A percentile compares a stretch with the other conserved stretches of the same genome.
Evolutionary conservation across 2,113 vertebrate genomes (phyloP).

Genomic region (Mus pahari): DNA sequence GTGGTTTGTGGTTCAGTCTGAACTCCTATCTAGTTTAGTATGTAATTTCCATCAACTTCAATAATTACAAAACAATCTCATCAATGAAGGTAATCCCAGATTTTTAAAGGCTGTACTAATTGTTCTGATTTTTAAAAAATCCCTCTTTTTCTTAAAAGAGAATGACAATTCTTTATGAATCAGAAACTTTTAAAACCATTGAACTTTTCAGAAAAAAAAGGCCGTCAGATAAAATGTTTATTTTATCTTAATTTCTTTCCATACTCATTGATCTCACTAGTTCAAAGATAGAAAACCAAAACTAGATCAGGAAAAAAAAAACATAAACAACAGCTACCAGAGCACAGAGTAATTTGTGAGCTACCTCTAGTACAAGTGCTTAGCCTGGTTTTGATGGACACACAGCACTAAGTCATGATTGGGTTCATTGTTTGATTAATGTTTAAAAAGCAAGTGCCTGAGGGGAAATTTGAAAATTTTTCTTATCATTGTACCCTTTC

Average conservation of each 20-base stretch:
- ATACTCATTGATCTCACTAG: conserved; percentile 30
- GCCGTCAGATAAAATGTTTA: conserved; percentile 69
- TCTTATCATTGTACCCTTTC: conserved; percentile 68
- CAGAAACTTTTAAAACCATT: conserved; percentile 71
- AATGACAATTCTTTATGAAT: conserved; percentile 74
- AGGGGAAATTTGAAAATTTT: conserved; percentile 65
- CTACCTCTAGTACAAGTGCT: conserved; percentile 1
- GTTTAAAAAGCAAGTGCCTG: conserved; percentile 62
- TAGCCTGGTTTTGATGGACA: conserved; percentile 55
- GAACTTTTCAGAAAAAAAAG: conserved; percentile 78
- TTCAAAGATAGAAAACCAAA: conserved; percentile 70
- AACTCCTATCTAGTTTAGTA: conserved; percentile 50
- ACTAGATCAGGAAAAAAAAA: conserved; percentile 51
- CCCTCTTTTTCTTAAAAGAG: conserved; percentile 61
- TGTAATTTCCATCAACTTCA: conserved; percentile 70
- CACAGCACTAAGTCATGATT: conserved; percentile 34
- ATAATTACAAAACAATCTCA: conserved; percentile 71
- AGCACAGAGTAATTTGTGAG: conserved; percentile 66
- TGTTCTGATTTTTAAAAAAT: conserved; percentile 76
- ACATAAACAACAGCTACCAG: background rate
- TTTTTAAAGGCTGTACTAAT: conserved; percentile 79
- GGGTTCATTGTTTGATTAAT: conserved; percentile 72
- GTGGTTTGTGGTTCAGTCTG: conserved; percentile 39
- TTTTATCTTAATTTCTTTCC: conserved; percentile 75
- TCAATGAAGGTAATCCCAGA: conserved; percentile 77